phyloP scores from a whole-genome alignment of 2,797 vertebrate genomes.

The Moxostoma hubbsi region DNA sequence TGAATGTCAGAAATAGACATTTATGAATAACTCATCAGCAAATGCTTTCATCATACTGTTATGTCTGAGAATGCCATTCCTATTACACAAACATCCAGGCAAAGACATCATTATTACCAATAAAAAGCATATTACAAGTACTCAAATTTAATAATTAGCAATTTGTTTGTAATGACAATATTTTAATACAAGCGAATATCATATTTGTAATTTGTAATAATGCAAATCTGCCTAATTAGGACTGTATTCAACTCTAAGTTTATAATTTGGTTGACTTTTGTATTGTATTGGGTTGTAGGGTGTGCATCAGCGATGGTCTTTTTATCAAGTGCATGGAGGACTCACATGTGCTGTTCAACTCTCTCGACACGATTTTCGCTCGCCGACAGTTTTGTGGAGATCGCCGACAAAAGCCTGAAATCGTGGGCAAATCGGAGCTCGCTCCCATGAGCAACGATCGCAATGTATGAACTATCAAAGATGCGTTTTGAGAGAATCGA shows the following conservation, averaged over 20 bases:
- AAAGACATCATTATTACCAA: constrained; percentile 21
- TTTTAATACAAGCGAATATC: neutral
- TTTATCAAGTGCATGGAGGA: constrained; percentile 2
- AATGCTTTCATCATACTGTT: constrained; percentile 9
- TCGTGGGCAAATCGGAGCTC: too few species aligned
- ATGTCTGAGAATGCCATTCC: constrained; percentile 14
- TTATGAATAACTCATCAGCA: constrained; percentile 38
- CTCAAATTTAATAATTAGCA: neutral
- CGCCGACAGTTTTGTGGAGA: too few species aligned
- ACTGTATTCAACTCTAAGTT: too few species aligned
- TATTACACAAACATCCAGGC: constrained; percentile 2
- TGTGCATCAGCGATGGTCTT: neutral
- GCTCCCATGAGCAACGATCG: too few species aligned
- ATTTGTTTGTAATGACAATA: neutral
- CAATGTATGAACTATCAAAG: too few species aligned
- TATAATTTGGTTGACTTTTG: neutral
- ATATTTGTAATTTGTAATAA: too few species aligned
- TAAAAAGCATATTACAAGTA: constrained; percentile 3
- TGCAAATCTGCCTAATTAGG: too few species aligned
- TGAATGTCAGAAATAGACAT: constrained; percentile 38
- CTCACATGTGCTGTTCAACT: too few species aligned
- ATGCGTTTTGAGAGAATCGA: too few species aligned
- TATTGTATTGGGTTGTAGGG: neutral
- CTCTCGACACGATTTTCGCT: too few species aligned
- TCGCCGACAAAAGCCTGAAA: too few species aligned